phyloP scores from a whole-genome alignment of 1,140 invertebrate species.

The Ceratina australensis region DNA sequence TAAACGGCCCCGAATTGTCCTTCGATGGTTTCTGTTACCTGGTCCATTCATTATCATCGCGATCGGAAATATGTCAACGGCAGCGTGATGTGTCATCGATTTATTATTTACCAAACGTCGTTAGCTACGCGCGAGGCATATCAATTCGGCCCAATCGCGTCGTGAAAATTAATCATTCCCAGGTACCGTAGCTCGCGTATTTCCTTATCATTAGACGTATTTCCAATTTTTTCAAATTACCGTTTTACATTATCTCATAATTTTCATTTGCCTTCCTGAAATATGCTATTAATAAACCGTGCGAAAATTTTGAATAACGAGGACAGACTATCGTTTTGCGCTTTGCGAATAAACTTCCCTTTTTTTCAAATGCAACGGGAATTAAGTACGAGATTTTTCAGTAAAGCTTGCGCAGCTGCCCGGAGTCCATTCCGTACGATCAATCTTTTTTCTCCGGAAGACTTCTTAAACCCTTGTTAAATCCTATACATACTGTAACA shows the following conservation, averaged over 20 bases:
- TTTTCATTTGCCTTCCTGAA: too few relatives aligned
- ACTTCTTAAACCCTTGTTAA: conserved; percentile 6
- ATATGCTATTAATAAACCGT: too few relatives aligned
- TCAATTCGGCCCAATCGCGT: conserved; percentile 43
- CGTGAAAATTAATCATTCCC: conserved; percentile 49
- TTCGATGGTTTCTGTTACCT: conserved; percentile 11
- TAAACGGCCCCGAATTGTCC: conserved; percentile 21
- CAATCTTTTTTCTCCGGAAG: background rate
- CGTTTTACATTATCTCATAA: too few relatives aligned
- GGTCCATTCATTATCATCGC: conserved; percentile 17
- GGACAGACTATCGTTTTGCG: background rate
- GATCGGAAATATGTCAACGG: conserved; percentile 45
- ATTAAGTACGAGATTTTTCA: background rate
- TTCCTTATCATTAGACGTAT: background rate
- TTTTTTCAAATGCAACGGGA: background rate
- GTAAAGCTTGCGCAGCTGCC: background rate
- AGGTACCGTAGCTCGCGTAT: background rate
- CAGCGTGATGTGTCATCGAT: conserved; percentile 44
- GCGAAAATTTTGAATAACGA: background rate
- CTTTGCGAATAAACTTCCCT: background rate
- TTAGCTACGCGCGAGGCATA: conserved; percentile 19
- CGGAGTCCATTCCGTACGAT: background rate
- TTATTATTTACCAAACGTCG: conserved; percentile 58
- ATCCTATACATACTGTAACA: background rate
- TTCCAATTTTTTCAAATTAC: conserved; percentile 13